phyloP scores from a whole-genome alignment of 2,797 vertebrate species.

The Uromys caudimaculatus region DNA sequence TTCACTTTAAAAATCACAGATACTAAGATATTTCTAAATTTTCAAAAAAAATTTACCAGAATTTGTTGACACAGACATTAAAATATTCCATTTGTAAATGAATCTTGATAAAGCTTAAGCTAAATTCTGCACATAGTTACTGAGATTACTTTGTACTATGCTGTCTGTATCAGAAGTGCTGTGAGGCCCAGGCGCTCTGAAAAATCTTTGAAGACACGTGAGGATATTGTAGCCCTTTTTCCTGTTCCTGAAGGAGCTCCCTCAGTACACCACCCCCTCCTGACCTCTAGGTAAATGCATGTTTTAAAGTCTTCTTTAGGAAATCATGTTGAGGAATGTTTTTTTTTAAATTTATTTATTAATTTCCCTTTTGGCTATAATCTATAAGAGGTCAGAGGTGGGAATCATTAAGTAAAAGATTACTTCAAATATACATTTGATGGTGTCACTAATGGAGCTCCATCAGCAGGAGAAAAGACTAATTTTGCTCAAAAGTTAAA shows the following conservation, averaged over 20 bases:
- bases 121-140: conserved; percentile 77
- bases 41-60: conserved; percentile 38
- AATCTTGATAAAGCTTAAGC: conserved; percentile 71
- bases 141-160: conserved; percentile 84
- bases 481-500: conserved; percentile 1
- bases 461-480: conserved; percentile 80
- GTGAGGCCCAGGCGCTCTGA: conserved; percentile 84
- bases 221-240: conserved; percentile 82
- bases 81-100: conserved; percentile 71
- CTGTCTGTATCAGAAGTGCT: conserved; percentile 85
- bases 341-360: conserved; percentile 29
- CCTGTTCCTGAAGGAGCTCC: conserved; percentile 75
- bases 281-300: conserved; percentile 86
- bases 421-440: conserved; percentile 20
- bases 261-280: conserved; percentile 83
- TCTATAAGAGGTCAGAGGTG: conserved; percentile 79
- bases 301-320: conserved; percentile 83
- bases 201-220: conserved; percentile 82
- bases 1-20: not conserved
- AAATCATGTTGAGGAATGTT: conserved; percentile 76
- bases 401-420: conserved; percentile 54
- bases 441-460: conserved; percentile 80
- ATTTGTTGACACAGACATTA: conserved; percentile 73
- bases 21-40: conserved; percentile 45
- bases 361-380: conserved; percentile 43